phyloP scores from a whole-genome alignment of 2,888 invertebrate species.

The Spisula solida region DNA sequence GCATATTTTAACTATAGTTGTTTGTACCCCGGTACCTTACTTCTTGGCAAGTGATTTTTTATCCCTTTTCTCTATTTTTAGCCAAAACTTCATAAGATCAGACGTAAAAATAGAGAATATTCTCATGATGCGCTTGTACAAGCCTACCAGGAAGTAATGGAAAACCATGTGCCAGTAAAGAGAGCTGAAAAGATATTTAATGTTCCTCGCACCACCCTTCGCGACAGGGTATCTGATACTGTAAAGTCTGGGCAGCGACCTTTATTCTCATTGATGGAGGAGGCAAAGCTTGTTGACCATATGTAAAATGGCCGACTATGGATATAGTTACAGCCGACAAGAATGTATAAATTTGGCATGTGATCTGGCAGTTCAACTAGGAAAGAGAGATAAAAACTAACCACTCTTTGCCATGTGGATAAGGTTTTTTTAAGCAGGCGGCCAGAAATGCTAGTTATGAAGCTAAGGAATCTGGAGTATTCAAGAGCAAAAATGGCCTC shows the following conservation, averaged over 20 bases:
- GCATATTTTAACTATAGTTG: too few species aligned
- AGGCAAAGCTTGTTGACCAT: slow-evolving; percentile 40
- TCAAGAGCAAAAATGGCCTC: neutral
- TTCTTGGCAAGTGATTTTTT: too few species aligned
- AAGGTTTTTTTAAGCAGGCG: neutral
- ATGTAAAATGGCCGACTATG: slow-evolving; percentile 46
- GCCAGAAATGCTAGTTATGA: neutral
- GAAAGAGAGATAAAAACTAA: slow-evolving; percentile 32
- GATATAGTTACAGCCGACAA: slow-evolving; percentile 53
- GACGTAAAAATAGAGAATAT: neutral
- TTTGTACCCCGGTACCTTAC: too few species aligned
- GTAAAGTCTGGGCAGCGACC: slow-evolving; percentile 32
- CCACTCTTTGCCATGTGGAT: slow-evolving; percentile 45
- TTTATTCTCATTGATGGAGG: slow-evolving; percentile 38
- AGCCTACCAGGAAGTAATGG: slow-evolving; percentile 44
- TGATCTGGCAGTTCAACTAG: slow-evolving; percentile 45
- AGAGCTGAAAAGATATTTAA: slow-evolving; percentile 31
- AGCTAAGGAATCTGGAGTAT: neutral
- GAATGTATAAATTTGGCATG: slow-evolving; percentile 48
- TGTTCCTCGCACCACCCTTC: slow-evolving; percentile 36
- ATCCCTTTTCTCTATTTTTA: too few species aligned
- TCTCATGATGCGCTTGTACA: slow-evolving; percentile 26
- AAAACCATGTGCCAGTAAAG: slow-evolving; percentile 37
- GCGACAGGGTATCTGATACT: slow-evolving; percentile 46
- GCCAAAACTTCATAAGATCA: too few species aligned